A percentile compares a stretch with the other conserved stretches of the same genome.
Conservation (phyloP, 2,888 invertebrate genomes). For the Polyommatus icarus region DNA sequence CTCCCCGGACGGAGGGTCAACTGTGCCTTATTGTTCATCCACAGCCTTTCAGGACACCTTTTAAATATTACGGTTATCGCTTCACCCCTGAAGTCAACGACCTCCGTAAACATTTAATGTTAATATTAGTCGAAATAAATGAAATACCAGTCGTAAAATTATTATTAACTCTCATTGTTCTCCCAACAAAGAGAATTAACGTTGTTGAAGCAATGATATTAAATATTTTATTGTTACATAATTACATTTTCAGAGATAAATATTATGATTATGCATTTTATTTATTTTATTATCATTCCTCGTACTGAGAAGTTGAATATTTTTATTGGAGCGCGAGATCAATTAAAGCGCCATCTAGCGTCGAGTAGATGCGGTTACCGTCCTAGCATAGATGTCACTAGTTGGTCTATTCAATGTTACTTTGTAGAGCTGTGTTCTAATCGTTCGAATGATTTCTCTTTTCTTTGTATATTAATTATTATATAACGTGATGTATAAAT, state of each 20-base stretch:
- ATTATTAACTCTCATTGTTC: background rate
- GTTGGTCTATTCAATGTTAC: background rate
- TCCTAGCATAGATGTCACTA: slow-evolving; percentile 42
- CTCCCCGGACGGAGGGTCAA: slow-evolving; percentile 40
- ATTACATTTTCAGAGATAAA: background rate
- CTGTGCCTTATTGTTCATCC: slow-evolving; percentile 22
- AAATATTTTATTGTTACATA: background rate
- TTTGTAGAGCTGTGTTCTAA: background rate
- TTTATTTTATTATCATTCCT: background rate
- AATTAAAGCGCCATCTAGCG: slow-evolving; percentile 66
- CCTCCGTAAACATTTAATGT: background rate
- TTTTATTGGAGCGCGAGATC: background rate
- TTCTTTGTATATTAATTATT: background rate
- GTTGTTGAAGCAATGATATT: background rate
- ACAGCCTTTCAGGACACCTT: background rate
- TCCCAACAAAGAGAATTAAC: background rate
- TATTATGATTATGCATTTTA: background rate
- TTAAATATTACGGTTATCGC: slow-evolving; percentile 28
- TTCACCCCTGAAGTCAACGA: background rate
- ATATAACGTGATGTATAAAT: too few species aligned
- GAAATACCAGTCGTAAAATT: background rate
- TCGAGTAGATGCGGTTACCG: slow-evolving; percentile 57
- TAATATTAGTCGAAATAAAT: background rate
- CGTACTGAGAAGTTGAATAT: background rate
- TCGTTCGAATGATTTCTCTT: background rate